Conservation (phyloP, 2,888 invertebrate species). For the Rhagophthalmus giganteus region DNA sequence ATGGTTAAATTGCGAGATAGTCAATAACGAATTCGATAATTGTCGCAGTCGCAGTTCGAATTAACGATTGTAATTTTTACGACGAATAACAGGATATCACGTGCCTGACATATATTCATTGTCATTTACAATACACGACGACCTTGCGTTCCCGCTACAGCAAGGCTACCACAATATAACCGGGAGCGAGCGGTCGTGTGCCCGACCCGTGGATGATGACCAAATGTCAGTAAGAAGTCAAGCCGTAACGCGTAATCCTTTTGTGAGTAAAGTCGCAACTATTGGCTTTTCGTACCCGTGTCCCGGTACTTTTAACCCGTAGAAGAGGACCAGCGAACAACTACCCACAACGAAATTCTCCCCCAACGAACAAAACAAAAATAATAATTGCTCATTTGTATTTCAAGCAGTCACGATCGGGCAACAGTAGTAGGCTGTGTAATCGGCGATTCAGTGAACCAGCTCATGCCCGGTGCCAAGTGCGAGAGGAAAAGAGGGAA, state of each 20-base stretch:
- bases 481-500: conserved; percentile 51
- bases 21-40: conserved; percentile 20
- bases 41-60: conserved; percentile 13
- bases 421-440: conserved; percentile 28
- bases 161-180: conserved; percentile 21
- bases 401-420: conserved; percentile 22
- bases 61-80: conserved; percentile 24
- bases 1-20: conserved; percentile 6
- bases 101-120: conserved; percentile 27
- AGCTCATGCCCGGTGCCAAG: conserved; percentile 40
- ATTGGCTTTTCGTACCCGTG: too few species aligned
- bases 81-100: conserved; percentile 28
- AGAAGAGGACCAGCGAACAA: too few species aligned
- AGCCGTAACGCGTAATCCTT: too few species aligned
- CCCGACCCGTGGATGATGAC: conserved; percentile 14
- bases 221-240: conserved; percentile 6
- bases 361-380: not conserved
- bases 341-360: conserved; percentile 5
- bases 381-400: conserved; percentile 24
- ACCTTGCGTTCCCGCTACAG: conserved; percentile 27
- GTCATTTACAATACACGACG: conserved; percentile 28
- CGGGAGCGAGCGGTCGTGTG: conserved; percentile 17
- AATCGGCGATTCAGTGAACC: conserved; percentile 32
- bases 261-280: too few species aligned
- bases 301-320: too few species aligned